A percentile compares a stretch with the other conserved stretches of the same genome.
phyloP scores from a whole-genome alignment of 2,113 vertebrate genomes.

The Chauna torquata region DNA sequence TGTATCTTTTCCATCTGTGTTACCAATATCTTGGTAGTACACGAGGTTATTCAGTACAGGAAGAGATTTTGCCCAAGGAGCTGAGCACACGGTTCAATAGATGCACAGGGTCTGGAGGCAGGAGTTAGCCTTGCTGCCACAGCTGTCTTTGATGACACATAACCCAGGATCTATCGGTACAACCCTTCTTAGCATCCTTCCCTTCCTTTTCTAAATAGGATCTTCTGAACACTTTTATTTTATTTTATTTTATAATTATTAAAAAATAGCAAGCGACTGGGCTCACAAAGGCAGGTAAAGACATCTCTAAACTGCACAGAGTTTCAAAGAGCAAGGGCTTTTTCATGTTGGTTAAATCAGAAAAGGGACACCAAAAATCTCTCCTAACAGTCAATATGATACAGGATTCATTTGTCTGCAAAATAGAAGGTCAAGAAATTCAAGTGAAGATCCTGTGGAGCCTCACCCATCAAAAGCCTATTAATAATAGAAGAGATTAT shows the following conservation, averaged over 20 bases:
- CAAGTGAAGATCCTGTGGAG: neutral
- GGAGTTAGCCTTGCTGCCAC: neutral
- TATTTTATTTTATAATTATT: neutral
- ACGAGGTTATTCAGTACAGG: neutral
- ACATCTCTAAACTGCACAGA: neutral
- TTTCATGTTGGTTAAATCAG: neutral
- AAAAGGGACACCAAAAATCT: neutral
- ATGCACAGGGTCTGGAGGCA: neutral
- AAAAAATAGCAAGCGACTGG: neutral
- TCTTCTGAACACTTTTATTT: neutral
- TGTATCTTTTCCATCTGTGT: neutral
- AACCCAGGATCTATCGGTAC: neutral
- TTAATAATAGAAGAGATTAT: conserved; percentile 69
- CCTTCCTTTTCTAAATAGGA: neutral
- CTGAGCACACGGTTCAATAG: neutral
- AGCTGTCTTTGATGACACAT: neutral
- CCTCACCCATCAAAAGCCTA: conserved; percentile 15
- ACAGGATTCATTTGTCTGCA: neutral
- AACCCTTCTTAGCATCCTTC: neutral
- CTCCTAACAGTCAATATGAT: neutral
- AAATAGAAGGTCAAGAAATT: conserved; percentile 28
- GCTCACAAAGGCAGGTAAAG: neutral
- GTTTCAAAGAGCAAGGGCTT: neutral
- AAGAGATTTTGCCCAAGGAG: neutral
- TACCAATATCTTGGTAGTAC: neutral